These are phyloP conservation scores for Arbacia lixula DNA, from an alignment of 53 echinoderm and acorn worm genomes.

Conservation along the genomic window DNA sequence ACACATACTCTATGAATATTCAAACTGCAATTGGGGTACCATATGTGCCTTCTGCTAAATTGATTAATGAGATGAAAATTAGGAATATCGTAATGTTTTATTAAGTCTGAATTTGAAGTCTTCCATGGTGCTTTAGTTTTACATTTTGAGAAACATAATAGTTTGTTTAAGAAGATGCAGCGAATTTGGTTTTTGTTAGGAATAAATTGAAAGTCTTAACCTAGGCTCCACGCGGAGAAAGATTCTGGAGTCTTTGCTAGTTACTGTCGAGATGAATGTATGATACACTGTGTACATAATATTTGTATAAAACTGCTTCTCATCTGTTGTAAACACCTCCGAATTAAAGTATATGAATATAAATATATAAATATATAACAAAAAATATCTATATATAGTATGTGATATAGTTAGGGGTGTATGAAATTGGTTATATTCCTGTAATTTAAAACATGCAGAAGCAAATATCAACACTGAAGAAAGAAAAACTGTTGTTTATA, in stretches of 20 bases:
- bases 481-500: conserved; percentile 27
- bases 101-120: no score
- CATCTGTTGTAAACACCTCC: conserved; percentile 32
- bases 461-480: neutral
- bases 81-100: no score
- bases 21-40: no score
- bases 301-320: conserved; percentile 24
- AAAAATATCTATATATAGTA: conserved; percentile 36
- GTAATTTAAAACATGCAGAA: no score
- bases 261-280: neutral
- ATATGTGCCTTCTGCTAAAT: no score
- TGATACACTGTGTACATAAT: conserved; percentile 30
- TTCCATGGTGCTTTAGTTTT: no score
- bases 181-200: no score
- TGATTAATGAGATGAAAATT: no score
- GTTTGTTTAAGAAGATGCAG: no score
- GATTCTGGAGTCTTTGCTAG: neutral
- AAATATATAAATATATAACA: conserved; percentile 50
- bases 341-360: conserved; percentile 34
- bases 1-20: no score
- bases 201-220: neutral
- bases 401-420: conserved; percentile 28
- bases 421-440: neutral
- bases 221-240: neutral
- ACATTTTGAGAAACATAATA: no score